Percentiles rank a stretch among this genome's conserved stretches.
Conservation (phyloP, 2,888 invertebrate species). For the Stenurella melanura region DNA sequence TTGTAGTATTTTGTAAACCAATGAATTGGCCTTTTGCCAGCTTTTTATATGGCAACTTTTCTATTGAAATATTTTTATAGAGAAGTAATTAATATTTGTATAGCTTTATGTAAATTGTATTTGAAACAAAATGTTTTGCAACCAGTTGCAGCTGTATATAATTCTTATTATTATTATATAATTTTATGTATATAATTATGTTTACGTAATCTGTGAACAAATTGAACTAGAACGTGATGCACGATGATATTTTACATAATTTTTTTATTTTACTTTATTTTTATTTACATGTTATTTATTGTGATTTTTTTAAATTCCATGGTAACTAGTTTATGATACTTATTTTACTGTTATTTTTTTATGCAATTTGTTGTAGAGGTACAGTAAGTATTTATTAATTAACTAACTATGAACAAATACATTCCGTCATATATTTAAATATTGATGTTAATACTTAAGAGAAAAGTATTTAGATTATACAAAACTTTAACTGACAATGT, state of each 20-base stretch:
- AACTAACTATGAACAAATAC: conserved; percentile 51
- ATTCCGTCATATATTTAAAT: conserved; percentile 49
- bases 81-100: conserved; percentile 20
- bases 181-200: conserved; percentile 40
- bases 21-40: conserved; percentile 36
- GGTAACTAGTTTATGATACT: conserved; percentile 51
- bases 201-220: conserved; percentile 39
- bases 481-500: conserved; percentile 53
- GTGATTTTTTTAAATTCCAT: conserved; percentile 52
- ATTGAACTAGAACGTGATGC: conserved; percentile 47
- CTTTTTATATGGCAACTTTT: conserved; percentile 47
- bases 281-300: conserved; percentile 49
- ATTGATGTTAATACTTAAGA: conserved; percentile 39
- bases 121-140: conserved; percentile 31
- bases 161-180: conserved; percentile 41
- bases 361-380: conserved; percentile 39
- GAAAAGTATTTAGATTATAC: conserved; percentile 46
- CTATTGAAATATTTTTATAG: conserved; percentile 50
- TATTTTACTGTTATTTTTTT: conserved; percentile 47
- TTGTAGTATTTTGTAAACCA: conserved; percentile 18
- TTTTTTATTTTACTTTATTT: conserved; percentile 45
- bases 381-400: conserved; percentile 50
- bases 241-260: conserved; percentile 52
- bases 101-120: conserved; percentile 43
- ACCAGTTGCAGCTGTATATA: conserved; percentile 47